Evolutionary conservation across 23 tunicate species (phyloP).

Genomic region (Halocynthia roretzi): DNA sequence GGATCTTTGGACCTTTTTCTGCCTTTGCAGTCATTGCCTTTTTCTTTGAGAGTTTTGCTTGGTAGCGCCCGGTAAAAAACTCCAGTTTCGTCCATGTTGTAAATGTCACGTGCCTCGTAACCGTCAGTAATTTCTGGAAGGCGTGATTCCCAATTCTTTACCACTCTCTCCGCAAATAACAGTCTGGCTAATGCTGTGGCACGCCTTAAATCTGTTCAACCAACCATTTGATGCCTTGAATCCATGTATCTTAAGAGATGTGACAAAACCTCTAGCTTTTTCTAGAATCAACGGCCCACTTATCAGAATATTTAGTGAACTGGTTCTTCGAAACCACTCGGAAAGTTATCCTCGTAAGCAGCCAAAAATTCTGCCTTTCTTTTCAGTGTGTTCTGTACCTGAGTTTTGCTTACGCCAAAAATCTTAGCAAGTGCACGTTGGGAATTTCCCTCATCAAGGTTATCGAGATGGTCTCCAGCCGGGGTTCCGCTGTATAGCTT

Average conservation of each 20-base stretch:
- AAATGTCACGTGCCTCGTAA: constrained; percentile 8
- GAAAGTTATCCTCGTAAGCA: no score
- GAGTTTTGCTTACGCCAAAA: no score
- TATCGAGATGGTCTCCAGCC: no score
- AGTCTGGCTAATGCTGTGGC: constrained; percentile 12
- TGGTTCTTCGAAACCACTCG: constrained; percentile 14
- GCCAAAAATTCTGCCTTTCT: no score
- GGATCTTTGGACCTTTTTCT: no score
- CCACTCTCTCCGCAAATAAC: no score
- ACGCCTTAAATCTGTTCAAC: constrained; percentile 9
- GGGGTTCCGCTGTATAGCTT: no score
- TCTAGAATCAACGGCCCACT: constrained; percentile 25
- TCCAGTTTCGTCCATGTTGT: constrained; percentile 22
- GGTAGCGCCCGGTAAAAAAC: constrained; percentile 14
- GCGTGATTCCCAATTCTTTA: no score
- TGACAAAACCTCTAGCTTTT: constrained; percentile 9
- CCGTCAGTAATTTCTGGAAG: constrained; percentile 3
- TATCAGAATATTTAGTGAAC: constrained; percentile 16
- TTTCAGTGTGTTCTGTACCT: no score
- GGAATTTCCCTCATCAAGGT: no score
- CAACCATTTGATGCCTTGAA: constrained; percentile 13
- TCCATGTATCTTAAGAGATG: no score
- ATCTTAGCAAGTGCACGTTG: no score
- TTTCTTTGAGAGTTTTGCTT: neutral
- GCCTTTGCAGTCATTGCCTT: neutral